phyloP scores from a whole-genome alignment of 2,888 invertebrate species.

The Chirona hameri region DNA sequence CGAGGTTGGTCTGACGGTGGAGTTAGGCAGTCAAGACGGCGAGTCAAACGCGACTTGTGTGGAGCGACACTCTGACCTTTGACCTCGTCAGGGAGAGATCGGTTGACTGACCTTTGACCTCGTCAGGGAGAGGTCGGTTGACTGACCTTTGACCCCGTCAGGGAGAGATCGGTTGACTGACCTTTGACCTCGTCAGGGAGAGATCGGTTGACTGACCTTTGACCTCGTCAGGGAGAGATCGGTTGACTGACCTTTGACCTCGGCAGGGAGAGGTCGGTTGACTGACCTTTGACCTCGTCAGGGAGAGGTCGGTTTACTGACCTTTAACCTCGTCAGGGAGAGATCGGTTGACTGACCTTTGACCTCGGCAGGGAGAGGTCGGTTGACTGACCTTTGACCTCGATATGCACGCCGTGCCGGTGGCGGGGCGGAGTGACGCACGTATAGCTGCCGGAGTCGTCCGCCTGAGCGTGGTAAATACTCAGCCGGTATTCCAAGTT shows the following conservation, averaged over 20 bases:
- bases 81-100: not conserved
- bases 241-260: constrained; percentile 62
- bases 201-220: constrained; percentile 55
- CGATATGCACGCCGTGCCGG: constrained; percentile 69
- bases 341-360: constrained; percentile 55
- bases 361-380: constrained; percentile 53
- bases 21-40: too few species aligned
- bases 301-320: too few species aligned
- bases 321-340: constrained; percentile 54
- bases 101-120: constrained; percentile 62
- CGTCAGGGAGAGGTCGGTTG: constrained; percentile 40
- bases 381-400: constrained; percentile 62
- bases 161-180: constrained; percentile 43
- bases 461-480: constrained; percentile 72
- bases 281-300: not conserved
- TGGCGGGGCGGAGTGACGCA: constrained; percentile 82
- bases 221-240: constrained; percentile 54
- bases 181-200: constrained; percentile 63
- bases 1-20: too few species aligned
- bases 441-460: constrained; percentile 78
- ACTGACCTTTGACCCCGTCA: constrained; percentile 65
- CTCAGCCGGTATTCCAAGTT: constrained; percentile 75
- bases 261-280: constrained; percentile 40
- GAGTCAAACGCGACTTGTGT: too few species aligned
- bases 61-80: too few species aligned